These are phyloP conservation scores for Ancistrus triradiatus DNA, from an alignment of 2,113 vertebrate genomes.

Conservation along the genomic window DNA sequence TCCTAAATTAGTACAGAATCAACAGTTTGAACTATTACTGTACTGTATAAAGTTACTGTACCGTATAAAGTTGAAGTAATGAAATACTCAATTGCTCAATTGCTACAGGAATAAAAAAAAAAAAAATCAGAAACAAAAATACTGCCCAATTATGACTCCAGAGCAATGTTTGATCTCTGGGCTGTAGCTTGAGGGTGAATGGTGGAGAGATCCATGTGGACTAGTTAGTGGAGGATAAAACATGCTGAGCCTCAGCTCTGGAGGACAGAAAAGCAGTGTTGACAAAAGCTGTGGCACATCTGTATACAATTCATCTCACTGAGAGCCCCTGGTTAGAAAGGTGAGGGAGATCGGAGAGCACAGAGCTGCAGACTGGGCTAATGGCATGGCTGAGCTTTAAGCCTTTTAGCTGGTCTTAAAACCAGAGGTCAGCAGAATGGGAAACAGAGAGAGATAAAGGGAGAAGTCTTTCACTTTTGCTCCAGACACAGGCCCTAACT, in stretches of 20 bases:
- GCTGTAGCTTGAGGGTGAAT: background rate
- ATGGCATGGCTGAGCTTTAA: conserved; percentile 46
- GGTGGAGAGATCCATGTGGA: background rate
- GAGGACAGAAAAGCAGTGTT: conserved; percentile 38
- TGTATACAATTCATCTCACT: conserved; percentile 53
- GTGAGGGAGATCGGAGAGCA: conserved; percentile 29
- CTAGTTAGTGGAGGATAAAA: conserved; percentile 25
- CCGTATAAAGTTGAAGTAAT: too few relatives aligned
- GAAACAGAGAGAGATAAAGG: conserved; percentile 6
- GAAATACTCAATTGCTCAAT: too few relatives aligned
- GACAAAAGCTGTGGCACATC: conserved; percentile 47
- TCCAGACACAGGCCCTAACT: conserved; percentile 20
- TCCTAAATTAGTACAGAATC: too few relatives aligned
- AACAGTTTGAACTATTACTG: too few relatives aligned
- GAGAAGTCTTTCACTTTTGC: conserved; percentile 6
- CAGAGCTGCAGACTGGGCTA: conserved; percentile 41
- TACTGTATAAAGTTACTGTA: too few relatives aligned
- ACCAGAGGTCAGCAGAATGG: conserved; percentile 31
- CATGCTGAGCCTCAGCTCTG: conserved; percentile 47
- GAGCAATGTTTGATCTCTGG: background rate
- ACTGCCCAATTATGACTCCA: background rate
- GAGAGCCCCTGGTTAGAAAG: conserved; percentile 44
- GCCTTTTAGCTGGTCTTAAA: conserved; percentile 37
- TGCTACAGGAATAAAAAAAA: background rate
- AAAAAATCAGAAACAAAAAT: background rate